phyloP scores from a whole-genome alignment of 2,888 invertebrate species.

The Stramonita haemastoma region DNA sequence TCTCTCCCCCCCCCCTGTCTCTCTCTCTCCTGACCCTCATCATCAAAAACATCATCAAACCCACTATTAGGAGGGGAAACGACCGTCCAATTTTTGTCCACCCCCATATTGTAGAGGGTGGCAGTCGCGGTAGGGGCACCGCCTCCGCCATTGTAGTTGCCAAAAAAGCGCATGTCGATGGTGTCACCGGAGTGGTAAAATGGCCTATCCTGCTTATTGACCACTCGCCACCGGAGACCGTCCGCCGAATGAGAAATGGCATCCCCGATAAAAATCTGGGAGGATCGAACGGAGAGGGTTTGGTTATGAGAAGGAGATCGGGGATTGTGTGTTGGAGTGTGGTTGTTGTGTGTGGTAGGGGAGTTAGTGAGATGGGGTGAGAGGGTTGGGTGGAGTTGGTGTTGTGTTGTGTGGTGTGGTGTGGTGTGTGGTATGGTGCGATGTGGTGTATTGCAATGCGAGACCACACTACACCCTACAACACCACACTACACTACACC shows the following conservation, averaged over 20 bases:
- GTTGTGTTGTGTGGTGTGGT: too few relatives aligned
- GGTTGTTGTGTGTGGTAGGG: not conserved
- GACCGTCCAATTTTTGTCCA: conserved; percentile 43
- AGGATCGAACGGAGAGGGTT: not conserved
- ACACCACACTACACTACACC: not conserved
- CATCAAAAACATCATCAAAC: not conserved
- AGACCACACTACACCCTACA: not conserved
- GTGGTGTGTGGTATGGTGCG: too few relatives aligned
- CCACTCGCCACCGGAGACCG: conserved; percentile 45
- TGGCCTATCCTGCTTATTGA: conserved; percentile 46
- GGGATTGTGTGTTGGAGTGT: not conserved
- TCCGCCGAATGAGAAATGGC: conserved; percentile 38
- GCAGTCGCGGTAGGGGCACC: conserved; percentile 35
- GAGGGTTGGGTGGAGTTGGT: too few relatives aligned
- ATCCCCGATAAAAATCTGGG: conserved; percentile 44
- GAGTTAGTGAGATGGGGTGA: too few relatives aligned
- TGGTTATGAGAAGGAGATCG: not conserved
- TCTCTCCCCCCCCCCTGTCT: not conserved
- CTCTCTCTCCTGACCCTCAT: not conserved
- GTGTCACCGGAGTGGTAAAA: conserved; percentile 37
- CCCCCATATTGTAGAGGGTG: conserved; percentile 45
- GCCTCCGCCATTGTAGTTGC: conserved; percentile 42
- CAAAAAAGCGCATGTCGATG: conserved; percentile 44
- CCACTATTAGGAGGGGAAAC: conserved; percentile 43
- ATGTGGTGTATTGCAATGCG: too few relatives aligned